These are phyloP conservation scores for Phylloscopus whistleri DNA, from an alignment of 2,113 vertebrate genomes.

Conservation along the genomic window DNA sequence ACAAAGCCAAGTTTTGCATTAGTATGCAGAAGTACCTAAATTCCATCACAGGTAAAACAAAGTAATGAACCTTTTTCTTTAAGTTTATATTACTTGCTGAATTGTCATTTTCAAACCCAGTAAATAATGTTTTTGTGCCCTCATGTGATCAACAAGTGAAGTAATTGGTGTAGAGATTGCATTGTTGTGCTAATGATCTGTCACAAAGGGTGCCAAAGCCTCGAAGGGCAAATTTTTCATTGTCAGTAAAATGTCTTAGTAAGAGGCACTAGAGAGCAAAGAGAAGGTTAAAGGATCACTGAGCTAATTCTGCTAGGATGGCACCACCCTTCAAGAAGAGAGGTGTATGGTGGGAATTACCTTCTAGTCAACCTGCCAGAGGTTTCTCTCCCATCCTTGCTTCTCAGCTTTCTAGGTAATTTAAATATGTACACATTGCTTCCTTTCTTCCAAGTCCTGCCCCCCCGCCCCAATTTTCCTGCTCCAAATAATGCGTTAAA, in stretches of 20 bases:
- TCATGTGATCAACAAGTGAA: background rate
- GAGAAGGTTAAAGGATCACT: background rate
- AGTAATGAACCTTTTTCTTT: background rate
- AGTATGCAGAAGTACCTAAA: background rate
- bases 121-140: background rate
- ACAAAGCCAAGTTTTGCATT: background rate
- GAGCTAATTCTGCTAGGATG: background rate
- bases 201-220: background rate
- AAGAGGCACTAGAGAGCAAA: background rate
- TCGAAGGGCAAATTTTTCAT: background rate
- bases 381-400: background rate
- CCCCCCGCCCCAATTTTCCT: background rate
- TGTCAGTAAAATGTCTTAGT: background rate
- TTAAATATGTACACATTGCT: background rate
- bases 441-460: background rate
- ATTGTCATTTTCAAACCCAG: background rate
- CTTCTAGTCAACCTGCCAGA: background rate
- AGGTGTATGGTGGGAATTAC: background rate
- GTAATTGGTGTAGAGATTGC: background rate
- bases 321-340: background rate
- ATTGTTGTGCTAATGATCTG: background rate
- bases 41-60: background rate
- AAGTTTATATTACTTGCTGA: background rate
- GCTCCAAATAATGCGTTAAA: background rate
- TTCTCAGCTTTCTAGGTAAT: background rate